Evolutionary conservation across 2,113 vertebrate species (phyloP).

Genomic region (Tetrax tetrax): DNA sequence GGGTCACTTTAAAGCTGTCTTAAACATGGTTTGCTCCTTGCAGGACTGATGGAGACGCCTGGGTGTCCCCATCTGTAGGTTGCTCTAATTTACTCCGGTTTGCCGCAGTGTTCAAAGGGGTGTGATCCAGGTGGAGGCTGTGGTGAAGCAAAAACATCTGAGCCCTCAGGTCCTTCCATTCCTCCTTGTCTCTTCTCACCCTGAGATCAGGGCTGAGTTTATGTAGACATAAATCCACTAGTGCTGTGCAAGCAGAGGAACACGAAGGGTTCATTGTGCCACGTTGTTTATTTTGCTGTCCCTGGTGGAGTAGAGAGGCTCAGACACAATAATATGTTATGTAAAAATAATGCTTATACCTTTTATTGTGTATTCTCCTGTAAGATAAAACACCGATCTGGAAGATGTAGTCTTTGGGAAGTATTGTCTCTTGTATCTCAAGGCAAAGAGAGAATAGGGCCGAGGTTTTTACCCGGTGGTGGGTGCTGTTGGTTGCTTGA

Average conservation of each 20-base stretch:
- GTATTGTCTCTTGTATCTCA: neutral
- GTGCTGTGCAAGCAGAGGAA: neutral
- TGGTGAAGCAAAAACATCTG: neutral
- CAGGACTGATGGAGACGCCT: neutral
- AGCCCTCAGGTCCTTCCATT: neutral
- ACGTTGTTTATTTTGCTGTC: neutral
- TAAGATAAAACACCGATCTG: neutral
- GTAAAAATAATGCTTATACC: neutral
- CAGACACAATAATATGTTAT: neutral
- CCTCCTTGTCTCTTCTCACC: neutral
- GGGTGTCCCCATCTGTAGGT: neutral
- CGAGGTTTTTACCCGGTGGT: neutral
- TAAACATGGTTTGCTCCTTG: neutral
- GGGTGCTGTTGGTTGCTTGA: neutral
- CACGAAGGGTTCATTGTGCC: neutral
- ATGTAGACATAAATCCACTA: neutral
- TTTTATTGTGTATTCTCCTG: neutral
- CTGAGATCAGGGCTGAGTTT: neutral
- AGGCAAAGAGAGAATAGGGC: rapidly evolving
- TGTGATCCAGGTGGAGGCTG: neutral
- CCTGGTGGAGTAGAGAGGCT: neutral
- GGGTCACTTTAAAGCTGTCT: neutral
- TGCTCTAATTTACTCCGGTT: neutral
- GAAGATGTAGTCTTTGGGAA: neutral
- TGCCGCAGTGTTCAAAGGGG: neutral